Evolutionary conservation across 2,797 vertebrate species (phyloP).

Genomic region (Arrhamphus sclerolepis): DNA sequence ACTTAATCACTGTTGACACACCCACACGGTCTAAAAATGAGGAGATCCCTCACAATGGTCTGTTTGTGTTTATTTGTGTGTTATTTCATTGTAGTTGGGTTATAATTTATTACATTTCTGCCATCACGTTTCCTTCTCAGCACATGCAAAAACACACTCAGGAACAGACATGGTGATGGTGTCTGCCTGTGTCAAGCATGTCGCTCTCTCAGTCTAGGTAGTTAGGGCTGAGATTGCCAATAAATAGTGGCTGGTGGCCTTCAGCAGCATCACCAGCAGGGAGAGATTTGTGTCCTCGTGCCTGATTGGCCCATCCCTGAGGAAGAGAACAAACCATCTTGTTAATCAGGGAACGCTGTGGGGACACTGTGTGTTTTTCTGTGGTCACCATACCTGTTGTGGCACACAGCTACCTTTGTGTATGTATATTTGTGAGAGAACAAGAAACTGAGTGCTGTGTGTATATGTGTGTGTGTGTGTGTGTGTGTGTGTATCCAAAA

Average conservation of each 20-base stretch:
- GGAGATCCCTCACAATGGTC: slow-evolving; percentile 34
- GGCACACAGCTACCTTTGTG: slow-evolving; percentile 21
- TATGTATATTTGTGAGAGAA: slow-evolving; percentile 28
- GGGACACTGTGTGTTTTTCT: slow-evolving; percentile 55
- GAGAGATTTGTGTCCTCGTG: slow-evolving; percentile 76
- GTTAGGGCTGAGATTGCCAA: slow-evolving; percentile 79
- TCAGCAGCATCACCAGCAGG: slow-evolving; percentile 72
- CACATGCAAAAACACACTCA: slow-evolving; percentile 46
- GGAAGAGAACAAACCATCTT: slow-evolving; percentile 74
- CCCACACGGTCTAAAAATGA: slow-evolving; percentile 34
- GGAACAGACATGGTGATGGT: slow-evolving; percentile 34
- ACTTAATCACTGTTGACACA: slow-evolving; percentile 31
- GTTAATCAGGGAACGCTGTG: slow-evolving; percentile 73
- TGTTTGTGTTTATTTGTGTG: slow-evolving; percentile 12
- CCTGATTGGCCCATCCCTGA: slow-evolving; percentile 69
- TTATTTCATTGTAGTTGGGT: slow-evolving; percentile 31
- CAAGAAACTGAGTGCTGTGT: slow-evolving; percentile 29
- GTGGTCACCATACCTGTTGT: slow-evolving; percentile 40
- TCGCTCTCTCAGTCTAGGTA: slow-evolving; percentile 73
- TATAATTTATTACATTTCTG: slow-evolving; percentile 26
- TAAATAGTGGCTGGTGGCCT: slow-evolving; percentile 81
- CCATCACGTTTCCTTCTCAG: slow-evolving; percentile 28
- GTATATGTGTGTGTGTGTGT: slow-evolving; percentile 18
- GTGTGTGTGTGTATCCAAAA: slow-evolving; percentile 34
- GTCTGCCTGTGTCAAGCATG: slow-evolving; percentile 66